Conservation (phyloP, 2,888 invertebrate species). For the Epsilonema sp. region DNA sequence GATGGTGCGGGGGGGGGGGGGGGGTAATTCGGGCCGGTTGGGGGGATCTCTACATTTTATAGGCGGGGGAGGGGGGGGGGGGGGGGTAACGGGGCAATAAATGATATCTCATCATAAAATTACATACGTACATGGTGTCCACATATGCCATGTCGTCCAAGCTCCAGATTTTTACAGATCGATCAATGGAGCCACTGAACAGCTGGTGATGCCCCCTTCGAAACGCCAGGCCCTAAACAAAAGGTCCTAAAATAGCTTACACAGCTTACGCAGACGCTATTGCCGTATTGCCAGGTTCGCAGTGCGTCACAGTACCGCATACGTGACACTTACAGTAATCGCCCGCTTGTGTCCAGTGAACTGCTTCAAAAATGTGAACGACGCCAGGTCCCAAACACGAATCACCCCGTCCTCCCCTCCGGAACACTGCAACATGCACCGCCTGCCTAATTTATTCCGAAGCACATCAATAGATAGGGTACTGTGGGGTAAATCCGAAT, state of each 20-base stretch:
- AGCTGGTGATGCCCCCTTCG: conserved; percentile 63
- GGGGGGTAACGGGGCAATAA: too few species aligned
- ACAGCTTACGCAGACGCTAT: too few species aligned
- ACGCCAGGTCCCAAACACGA: conserved; percentile 61
- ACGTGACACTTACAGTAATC: conserved; percentile 28
- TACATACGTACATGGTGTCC: conserved; percentile 67
- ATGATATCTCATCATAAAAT: too few species aligned
- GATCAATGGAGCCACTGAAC: conserved; percentile 40
- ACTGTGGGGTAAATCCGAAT: too few species aligned
- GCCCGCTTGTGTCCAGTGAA: conserved; percentile 40
- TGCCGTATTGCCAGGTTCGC: too few species aligned
- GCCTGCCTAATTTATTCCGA: too few species aligned
- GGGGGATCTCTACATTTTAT: conserved; percentile 13
- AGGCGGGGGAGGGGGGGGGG: too few species aligned
- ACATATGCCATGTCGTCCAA: conserved; percentile 86
- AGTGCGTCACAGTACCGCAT: too few species aligned
- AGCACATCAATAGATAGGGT: too few species aligned
- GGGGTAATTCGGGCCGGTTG: too few species aligned
- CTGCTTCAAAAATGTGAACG: conserved; percentile 52
- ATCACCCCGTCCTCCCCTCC: conserved; percentile 50
- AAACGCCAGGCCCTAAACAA: conserved; percentile 50
- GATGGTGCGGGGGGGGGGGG: too few species aligned
- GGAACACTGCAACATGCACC: conserved; percentile 42
- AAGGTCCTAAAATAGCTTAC: too few species aligned
- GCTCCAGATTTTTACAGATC: conserved; percentile 71